phyloP scores from a whole-genome alignment of 2,888 invertebrate genomes.

The Helleia helle region DNA sequence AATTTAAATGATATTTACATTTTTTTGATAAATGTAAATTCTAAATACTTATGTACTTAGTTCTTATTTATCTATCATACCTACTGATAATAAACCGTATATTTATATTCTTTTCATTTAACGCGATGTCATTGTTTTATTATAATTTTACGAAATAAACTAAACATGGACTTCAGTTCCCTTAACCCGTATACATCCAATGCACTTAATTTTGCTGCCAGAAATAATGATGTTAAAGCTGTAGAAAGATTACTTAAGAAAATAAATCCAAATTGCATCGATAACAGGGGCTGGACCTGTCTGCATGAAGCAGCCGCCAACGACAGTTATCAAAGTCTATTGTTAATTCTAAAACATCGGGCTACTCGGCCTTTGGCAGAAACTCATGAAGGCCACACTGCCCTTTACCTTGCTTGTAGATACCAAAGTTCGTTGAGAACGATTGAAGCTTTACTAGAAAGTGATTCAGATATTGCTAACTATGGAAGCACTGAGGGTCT shows the following conservation, averaged over 20 bases:
- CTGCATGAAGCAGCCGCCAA: slow-evolving; percentile 65
- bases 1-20: not conserved
- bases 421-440: slow-evolving; percentile 42
- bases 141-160: no score
- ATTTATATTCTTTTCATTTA: no score
- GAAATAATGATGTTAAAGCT: slow-evolving; percentile 43
- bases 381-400: slow-evolving; percentile 65
- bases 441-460: slow-evolving; percentile 45
- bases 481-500: slow-evolving; percentile 61
- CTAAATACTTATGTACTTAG: no score
- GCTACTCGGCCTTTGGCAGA: slow-evolving; percentile 45
- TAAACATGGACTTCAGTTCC: slow-evolving; percentile 64
- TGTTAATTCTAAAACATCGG: slow-evolving; percentile 44
- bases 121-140: no score
- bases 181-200: slow-evolving; percentile 62
- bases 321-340: slow-evolving; percentile 49
- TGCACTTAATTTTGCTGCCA: slow-evolving; percentile 57
- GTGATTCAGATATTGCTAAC: slow-evolving; percentile 49
- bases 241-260: slow-evolving; percentile 49
- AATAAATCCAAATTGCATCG: slow-evolving; percentile 59
- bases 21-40: no score
- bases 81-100: no score
- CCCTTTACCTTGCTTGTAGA: slow-evolving; percentile 57
- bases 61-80: no score
- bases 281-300: slow-evolving; percentile 71